phyloP scores from a whole-genome alignment of 2,797 vertebrate genomes.

The Anomalospiza imberbis region DNA sequence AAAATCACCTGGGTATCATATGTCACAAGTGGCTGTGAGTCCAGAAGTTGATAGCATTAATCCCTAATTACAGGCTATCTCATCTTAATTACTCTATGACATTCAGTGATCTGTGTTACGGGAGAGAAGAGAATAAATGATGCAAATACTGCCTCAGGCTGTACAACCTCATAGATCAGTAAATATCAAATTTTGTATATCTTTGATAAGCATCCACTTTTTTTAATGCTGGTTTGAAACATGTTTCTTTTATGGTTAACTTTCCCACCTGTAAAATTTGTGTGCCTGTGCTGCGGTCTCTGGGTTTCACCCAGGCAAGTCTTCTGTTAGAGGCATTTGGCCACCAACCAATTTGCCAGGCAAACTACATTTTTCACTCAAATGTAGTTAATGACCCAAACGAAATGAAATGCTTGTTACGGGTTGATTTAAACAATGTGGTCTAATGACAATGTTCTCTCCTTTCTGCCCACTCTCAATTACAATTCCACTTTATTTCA shows the following conservation, averaged over 20 bases:
- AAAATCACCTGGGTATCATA: background rate
- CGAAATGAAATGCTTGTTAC: slow-evolving; percentile 53
- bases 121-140: background rate
- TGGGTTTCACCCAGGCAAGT: background rate
- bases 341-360: slow-evolving; percentile 25
- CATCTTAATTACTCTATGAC: background rate
- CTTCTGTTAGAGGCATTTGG: slow-evolving; percentile 13
- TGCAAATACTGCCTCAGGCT: background rate
- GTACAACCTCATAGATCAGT: background rate
- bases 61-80: background rate
- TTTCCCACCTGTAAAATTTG: background rate
- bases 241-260: background rate
- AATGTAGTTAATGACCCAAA: slow-evolving; percentile 59
- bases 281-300: background rate
- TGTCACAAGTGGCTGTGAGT: background rate
- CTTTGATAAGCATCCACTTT: background rate
- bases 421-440: slow-evolving; percentile 52
- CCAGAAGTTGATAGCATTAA: background rate
- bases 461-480: slow-evolving; percentile 27
- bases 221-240: background rate
- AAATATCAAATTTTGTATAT: background rate
- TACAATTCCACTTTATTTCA: slow-evolving; percentile 27
- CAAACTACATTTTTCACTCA: slow-evolving; percentile 50
- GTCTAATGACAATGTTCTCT: slow-evolving; percentile 43
- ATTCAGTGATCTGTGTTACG: background rate